A percentile compares a stretch with the other conserved stretches of the same genome.
Evolutionary conservation across 2,113 vertebrate species (phyloP).

Genomic region (Chlorodrepanis virens): DNA sequence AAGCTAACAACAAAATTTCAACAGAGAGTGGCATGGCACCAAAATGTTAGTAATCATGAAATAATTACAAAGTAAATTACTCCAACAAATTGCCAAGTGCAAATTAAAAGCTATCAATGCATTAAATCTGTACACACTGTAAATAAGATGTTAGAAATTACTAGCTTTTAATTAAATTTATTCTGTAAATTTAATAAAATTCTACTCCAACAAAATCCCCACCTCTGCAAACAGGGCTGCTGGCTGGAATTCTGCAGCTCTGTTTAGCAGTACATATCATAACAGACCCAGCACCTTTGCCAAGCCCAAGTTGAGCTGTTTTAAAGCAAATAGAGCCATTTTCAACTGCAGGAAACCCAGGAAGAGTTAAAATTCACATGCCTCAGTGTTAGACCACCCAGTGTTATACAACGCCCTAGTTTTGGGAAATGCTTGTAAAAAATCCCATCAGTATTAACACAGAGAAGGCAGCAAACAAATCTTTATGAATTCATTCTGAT

Average conservation of each 20-base stretch:
- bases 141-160: conserved; percentile 43
- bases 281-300: neutral
- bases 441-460: neutral
- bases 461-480: neutral
- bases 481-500: neutral
- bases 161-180: conserved; percentile 48
- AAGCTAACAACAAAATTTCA: neutral
- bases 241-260: neutral
- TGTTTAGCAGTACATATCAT: neutral
- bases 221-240: neutral
- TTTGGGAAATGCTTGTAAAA: neutral
- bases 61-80: conserved; percentile 57
- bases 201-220: neutral
- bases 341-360: neutral
- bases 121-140: neutral
- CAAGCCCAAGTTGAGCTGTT: neutral
- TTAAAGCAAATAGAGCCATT: neutral
- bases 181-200: conserved; percentile 50
- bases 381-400: conserved; percentile 32
- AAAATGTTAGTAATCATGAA: conserved; percentile 12
- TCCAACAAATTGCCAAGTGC: conserved; percentile 57
- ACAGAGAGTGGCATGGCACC: conserved; percentile 26
- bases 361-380: neutral
- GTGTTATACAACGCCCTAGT: neutral
- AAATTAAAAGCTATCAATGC: conserved; percentile 45